A percentile compares a stretch with the other conserved stretches of the same genome.
Conservation (phyloP, 2,113 vertebrate genomes). For the Toxotes chatareus region DNA sequence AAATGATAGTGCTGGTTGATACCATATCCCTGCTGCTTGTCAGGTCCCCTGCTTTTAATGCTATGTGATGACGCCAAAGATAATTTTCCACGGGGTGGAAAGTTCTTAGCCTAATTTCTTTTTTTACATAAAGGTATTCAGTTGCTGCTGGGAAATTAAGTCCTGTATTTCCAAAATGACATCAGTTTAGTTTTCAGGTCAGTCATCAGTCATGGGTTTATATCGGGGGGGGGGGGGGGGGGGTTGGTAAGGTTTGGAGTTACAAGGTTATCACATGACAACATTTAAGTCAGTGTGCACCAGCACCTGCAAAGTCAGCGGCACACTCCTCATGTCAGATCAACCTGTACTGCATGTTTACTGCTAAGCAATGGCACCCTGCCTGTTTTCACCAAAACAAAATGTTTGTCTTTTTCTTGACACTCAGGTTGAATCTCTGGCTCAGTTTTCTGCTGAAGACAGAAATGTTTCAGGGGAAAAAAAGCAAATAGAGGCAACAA, state of each 20-base stretch:
- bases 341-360: constrained; percentile 66
- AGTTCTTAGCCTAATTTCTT: neutral
- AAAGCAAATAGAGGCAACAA: constrained; percentile 24
- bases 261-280: constrained; percentile 27
- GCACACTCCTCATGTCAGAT: constrained; percentile 27
- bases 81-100: neutral
- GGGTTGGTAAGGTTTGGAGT: neutral
- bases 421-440: constrained; percentile 9
- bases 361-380: constrained; percentile 54
- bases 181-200: neutral
- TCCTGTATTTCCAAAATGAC: neutral
- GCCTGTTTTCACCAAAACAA: constrained; percentile 17
- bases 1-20: too few relatives aligned
- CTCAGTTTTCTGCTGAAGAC: neutral
- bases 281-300: constrained; percentile 9
- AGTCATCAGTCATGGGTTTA: neutral
- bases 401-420: constrained; percentile 41
- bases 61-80: too few relatives aligned
- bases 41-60: too few relatives aligned
- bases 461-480: constrained; percentile 16
- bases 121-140: neutral
- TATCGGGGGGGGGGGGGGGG: neutral
- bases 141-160: neutral
- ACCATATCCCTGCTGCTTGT: too few relatives aligned
- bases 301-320: constrained; percentile 20